Percentiles rank a stretch among this genome's conserved stretches.
phyloP scores from a whole-genome alignment of 2,888 invertebrate genomes.

The Gymnocheta viridis region DNA sequence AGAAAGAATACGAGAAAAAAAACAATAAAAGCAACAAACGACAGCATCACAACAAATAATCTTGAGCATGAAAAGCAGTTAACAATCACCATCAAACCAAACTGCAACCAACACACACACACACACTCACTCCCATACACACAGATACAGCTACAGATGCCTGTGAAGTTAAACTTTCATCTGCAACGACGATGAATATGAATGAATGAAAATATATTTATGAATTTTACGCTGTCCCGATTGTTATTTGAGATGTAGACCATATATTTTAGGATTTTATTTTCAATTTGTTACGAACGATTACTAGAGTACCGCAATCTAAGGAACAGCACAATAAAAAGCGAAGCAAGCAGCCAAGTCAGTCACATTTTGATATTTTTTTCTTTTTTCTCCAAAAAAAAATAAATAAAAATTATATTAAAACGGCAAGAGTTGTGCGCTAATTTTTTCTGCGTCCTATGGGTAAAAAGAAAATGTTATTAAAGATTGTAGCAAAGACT shows the following conservation, averaged over 20 bases:
- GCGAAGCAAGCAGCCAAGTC: neutral
- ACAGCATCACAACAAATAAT: slow-evolving; percentile 63
- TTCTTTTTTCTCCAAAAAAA: neutral
- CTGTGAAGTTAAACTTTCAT: neutral
- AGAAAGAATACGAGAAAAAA: neutral
- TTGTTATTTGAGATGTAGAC: slow-evolving; percentile 55
- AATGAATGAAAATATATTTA: slow-evolving; percentile 61
- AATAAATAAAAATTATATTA: neutral
- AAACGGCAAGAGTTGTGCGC: slow-evolving; percentile 15
- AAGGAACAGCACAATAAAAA: neutral
- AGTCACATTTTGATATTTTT: neutral
- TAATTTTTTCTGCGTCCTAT: slow-evolving; percentile 12
- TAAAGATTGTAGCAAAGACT: neutral
- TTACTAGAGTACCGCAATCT: slow-evolving; percentile 56
- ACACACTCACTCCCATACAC: neutral
- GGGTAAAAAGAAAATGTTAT: neutral
- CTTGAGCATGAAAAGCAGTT: slow-evolving; percentile 67
- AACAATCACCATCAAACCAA: slow-evolving; percentile 62
- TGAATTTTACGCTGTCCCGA: slow-evolving; percentile 41
- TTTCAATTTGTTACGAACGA: slow-evolving; percentile 64
- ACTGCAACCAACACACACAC: neutral
- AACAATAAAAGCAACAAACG: slow-evolving; percentile 37
- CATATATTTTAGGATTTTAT: slow-evolving; percentile 63
- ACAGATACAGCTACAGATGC: neutral
- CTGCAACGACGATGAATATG: slow-evolving; percentile 29